Conservation (phyloP, 2,113 vertebrate species). For the Charadrius vociferus region DNA sequence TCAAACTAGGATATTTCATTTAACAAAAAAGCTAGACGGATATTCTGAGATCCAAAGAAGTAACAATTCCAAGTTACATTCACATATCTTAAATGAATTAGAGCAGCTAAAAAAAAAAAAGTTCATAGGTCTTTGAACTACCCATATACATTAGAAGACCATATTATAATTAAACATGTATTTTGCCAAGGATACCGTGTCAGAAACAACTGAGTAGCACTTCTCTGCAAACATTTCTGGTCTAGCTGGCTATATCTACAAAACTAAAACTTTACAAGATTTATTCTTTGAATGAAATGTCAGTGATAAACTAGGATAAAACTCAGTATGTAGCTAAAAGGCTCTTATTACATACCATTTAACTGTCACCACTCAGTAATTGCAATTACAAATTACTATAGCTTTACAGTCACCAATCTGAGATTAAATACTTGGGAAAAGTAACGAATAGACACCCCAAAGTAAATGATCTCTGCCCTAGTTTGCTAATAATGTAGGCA, state of each 20-base stretch:
- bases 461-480: conserved; percentile 7
- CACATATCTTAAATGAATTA: neutral
- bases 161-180: neutral
- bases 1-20: neutral
- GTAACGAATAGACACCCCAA: neutral
- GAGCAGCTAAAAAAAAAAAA: neutral
- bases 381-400: conserved; percentile 44
- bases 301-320: conserved; percentile 46
- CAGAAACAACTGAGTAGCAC: neutral
- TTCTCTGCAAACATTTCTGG: neutral
- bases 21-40: neutral
- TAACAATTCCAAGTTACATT: neutral
- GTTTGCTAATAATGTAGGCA: neutral
- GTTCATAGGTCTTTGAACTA: neutral
- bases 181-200: neutral
- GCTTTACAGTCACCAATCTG: neutral
- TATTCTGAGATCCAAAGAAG: neutral
- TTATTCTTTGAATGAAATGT: conserved; percentile 45
- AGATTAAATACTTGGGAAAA: conserved; percentile 29
- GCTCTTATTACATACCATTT: conserved; percentile 33
- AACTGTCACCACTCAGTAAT: conserved; percentile 42
- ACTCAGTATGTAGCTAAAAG: conserved; percentile 41
- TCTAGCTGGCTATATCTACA: neutral
- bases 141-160: neutral
- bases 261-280: conserved; percentile 12